Percentiles rank a stretch among this genome's conserved stretches.
These are phyloP conservation scores for Axinella damicornis DNA, from an alignment of 37 sponge, comb jelly and placozoan genomes.

Conservation along the genomic window DNA sequence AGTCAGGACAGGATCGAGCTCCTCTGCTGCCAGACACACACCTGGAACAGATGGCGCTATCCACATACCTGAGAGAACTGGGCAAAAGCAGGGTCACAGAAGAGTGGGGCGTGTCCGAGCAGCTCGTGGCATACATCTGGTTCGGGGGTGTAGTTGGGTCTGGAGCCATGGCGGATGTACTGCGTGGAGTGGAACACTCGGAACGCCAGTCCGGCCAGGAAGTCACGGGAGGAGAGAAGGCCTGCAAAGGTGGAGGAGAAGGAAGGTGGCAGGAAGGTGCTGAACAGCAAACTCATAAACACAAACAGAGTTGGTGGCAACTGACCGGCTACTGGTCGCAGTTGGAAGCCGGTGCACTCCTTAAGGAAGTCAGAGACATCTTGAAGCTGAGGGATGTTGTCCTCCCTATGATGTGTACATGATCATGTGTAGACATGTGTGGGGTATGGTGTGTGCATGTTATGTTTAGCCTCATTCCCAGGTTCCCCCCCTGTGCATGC, in stretches of 20 bases:
- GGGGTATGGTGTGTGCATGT: background rate
- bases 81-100: constrained; percentile 94
- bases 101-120: constrained; percentile 95
- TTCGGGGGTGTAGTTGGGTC: constrained; percentile 71
- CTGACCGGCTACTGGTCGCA: constrained; percentile 61
- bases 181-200: constrained; percentile 70
- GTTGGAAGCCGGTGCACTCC: constrained; percentile 49
- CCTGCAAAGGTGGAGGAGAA: no score
- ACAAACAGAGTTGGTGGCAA: background rate
- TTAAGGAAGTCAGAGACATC: constrained; percentile 68
- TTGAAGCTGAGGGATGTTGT: constrained; percentile 63
- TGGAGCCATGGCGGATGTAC: constrained; percentile 66
- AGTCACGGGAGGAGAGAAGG: constrained; percentile 57
- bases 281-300: no score
- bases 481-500: no score
- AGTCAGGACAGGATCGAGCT: no score
- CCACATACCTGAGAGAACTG: constrained; percentile 80
- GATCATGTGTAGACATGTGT: background rate
- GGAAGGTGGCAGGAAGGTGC: no score
- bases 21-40: no score
- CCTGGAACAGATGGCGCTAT: constrained; percentile 36
- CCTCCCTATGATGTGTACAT: constrained; percentile 30
- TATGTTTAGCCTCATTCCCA: no score
- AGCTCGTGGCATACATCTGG: constrained; percentile 98
- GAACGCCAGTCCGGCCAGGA: constrained; percentile 66